Conservation (phyloP, 2,888 invertebrate genomes). For the Platycnemis pennipes region DNA sequence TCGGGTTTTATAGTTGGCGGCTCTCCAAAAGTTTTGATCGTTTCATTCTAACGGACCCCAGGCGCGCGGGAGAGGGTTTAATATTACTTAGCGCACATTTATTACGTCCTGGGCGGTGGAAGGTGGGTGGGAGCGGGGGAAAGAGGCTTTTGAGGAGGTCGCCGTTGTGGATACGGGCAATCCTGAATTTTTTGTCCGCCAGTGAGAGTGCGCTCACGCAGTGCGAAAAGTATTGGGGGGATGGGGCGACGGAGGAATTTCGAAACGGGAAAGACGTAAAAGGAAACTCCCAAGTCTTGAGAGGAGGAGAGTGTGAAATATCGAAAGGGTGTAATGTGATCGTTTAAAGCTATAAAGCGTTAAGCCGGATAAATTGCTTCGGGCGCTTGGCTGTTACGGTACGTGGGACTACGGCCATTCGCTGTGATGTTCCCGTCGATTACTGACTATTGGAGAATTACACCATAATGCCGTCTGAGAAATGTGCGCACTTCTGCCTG, state of each 20-base stretch:
- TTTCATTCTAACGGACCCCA: not conserved
- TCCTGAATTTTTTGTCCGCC: not conserved
- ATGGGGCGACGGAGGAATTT: not conserved
- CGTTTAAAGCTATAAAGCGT: not conserved
- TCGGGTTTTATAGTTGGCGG: conserved; percentile 3
- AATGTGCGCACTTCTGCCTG: not conserved
- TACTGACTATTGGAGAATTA: not conserved
- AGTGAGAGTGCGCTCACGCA: not conserved
- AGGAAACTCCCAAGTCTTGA: not conserved
- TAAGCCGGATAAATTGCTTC: not conserved
- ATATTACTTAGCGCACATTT: conserved; percentile 8
- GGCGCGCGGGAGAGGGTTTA: not conserved
- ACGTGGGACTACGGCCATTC: not conserved
- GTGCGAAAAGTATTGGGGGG: not conserved
- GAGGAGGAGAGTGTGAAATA: not conserved
- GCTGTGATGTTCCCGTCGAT: not conserved
- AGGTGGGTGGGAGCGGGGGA: not conserved
- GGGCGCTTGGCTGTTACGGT: not conserved
- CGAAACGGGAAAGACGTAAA: not conserved
- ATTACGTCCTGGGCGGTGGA: not conserved
- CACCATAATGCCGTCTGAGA: not conserved
- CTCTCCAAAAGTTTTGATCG: conserved; percentile 26
- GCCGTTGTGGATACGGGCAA: not conserved
- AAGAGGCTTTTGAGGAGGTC: not conserved
- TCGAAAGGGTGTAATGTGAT: not conserved